Percentiles rank a stretch among this genome's conserved stretches.
Conservation (phyloP, 2,888 invertebrate species). For the Norana najaformis region DNA sequence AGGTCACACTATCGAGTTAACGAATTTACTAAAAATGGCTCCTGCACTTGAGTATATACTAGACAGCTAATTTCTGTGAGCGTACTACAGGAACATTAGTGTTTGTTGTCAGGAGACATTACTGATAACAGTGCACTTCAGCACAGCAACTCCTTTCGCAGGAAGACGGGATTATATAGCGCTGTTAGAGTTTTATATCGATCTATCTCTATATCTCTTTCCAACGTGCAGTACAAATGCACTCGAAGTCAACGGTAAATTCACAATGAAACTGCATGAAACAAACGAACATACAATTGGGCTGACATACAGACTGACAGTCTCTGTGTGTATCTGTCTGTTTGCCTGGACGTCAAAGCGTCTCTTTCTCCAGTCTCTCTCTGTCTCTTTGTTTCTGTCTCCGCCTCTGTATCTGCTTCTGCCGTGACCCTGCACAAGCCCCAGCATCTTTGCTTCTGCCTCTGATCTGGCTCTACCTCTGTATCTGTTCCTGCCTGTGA, state of each 20-base stretch:
- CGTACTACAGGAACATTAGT: neutral
- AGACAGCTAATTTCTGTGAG: neutral
- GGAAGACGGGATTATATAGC: neutral
- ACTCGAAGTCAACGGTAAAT: neutral
- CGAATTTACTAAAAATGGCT: neutral
- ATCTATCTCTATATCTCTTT: neutral
- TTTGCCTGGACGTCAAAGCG: neutral
- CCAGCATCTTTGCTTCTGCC: neutral
- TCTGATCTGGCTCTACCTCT: neutral
- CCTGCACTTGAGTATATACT: neutral
- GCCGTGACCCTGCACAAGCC: neutral
- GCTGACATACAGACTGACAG: neutral
- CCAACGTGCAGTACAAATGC: neutral
- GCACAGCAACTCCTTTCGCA: neutral
- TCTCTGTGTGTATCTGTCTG: neutral
- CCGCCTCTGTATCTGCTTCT: neutral
- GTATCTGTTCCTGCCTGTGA: neutral
- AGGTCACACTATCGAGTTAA: neutral
- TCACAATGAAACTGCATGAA: neutral
- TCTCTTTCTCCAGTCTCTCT: neutral
- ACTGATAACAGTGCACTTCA: neutral
- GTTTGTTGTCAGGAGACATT: neutral
- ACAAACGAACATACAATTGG: neutral
- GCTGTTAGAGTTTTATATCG: slow-evolving; percentile 26
- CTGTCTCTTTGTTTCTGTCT: neutral